Evolutionary conservation across 2,113 vertebrate species (phyloP).

Genomic region (Cephalopterus ornatus): DNA sequence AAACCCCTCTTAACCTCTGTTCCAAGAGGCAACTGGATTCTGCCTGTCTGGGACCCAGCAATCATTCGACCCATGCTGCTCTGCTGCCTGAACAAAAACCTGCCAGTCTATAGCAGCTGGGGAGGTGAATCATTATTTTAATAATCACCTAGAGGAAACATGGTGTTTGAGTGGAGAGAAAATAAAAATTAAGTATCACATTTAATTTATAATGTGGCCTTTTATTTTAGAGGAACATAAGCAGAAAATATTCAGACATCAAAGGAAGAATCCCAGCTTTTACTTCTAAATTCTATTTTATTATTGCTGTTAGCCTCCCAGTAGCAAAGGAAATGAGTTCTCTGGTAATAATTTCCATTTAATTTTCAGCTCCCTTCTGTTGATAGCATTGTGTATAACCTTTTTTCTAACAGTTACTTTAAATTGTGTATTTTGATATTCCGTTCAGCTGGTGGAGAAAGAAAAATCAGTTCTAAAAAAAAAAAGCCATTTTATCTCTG

Average conservation of each 20-base stretch:
- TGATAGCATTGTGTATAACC: conserved; percentile 37
- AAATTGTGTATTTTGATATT: conserved; percentile 46
- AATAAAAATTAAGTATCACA: conserved; percentile 42
- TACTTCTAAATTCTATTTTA: conserved; percentile 6
- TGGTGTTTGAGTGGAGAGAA: not conserved
- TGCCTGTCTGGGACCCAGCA: not conserved
- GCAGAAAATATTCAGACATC: conserved; percentile 16
- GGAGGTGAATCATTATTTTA: not conserved
- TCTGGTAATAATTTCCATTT: conserved; percentile 40
- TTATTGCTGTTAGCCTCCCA: conserved; percentile 38
- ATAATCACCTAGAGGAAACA: conserved; percentile 17
- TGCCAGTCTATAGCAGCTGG: not conserved
- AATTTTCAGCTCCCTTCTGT: conserved; percentile 56
- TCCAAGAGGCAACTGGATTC: not conserved
- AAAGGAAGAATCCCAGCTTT: conserved; percentile 15
- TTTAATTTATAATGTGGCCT: conserved; percentile 15
- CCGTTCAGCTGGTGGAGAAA: conserved; percentile 3
- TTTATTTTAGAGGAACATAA: conserved; percentile 25
- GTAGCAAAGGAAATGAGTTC: conserved; percentile 55
- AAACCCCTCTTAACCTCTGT: not conserved
- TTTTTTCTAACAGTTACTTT: conserved; percentile 43
- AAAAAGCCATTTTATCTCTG: conserved; percentile 43
- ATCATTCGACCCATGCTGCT: not conserved
- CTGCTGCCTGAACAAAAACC: not conserved
- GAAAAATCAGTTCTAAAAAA: conserved; percentile 4